Base-by-base conservation (phyloP, 2,888 invertebrate genomes). In the Prostheceraeus crozeri region DNA sequence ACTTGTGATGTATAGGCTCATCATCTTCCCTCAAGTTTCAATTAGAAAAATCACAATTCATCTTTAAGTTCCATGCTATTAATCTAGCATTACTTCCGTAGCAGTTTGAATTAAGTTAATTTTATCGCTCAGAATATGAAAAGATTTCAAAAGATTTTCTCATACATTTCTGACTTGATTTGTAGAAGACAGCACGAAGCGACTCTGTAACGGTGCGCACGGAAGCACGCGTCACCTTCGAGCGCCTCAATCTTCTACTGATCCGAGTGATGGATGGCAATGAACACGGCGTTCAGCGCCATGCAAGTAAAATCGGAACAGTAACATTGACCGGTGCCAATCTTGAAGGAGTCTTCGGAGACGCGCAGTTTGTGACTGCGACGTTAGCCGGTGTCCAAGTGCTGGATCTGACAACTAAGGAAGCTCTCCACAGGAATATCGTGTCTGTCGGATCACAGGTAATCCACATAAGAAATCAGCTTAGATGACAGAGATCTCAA, bases 291-390 rank as follows among this genome's bases (percentile, higher is more conserved):
- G 3, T 48, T 10, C 30, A 79, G 21, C 68, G 67, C 31, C 57
- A 62, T 3, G 73, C 71, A n/a, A 82, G 85, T 66, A 93, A 93
- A 80, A 87, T 93, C 62, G 90, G 90, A 60, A 93, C 91, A 0
- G 88, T 90, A 16, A 91, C 90, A 11, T 83, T 93, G 82, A 84
- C 85, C 63, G 87, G 87, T 72, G 90, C 91, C 1, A 84, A 84
- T 74, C 86, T 93, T 66, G 85, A 88, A 76, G 88, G 89, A 11
- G 84, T 84, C 1, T 76, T 88, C 48, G 84, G 48, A 16, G 58
- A 58, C 11, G 58, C 58, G 2, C 51, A 58, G 14, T 55, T 55
- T 55, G 55, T 48, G 19, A 55, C 55, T n/a, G 55, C 55, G 1
- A 89, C 89, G 0, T 80, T 94, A 56, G 91, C 91, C 63, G 93